Percentiles rank a stretch among this genome's conserved stretches.
Conservation (phyloP, 2,888 invertebrate genomes). For the Lasioglossum pauxillum region DNA sequence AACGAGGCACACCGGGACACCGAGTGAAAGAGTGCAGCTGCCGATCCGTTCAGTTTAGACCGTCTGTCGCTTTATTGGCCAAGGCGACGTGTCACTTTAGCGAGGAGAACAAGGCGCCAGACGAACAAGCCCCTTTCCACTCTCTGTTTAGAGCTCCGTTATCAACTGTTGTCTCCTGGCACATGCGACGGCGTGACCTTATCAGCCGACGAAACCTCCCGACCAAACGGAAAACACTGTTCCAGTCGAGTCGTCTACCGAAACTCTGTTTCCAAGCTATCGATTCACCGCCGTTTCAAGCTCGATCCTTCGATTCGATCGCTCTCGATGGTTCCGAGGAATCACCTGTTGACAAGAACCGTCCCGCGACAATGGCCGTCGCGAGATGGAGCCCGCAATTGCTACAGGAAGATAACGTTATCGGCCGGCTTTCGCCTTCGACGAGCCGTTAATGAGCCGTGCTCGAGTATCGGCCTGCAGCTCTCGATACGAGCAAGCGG, state of each 20-base stretch:
- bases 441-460: constrained; percentile 39
- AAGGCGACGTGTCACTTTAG: constrained; percentile 58
- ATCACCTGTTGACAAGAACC: constrained; percentile 53
- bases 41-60: constrained; percentile 49
- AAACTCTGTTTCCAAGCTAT: neutral
- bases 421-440: constrained; percentile 46
- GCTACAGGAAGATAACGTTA: constrained; percentile 54
- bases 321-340: neutral
- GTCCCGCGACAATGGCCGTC: constrained; percentile 36
- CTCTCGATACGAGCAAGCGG: neutral
- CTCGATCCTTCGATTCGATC: neutral
- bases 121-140: constrained; percentile 44
- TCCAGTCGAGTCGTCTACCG: neutral
- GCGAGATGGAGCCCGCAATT: constrained; percentile 36
- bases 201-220: constrained; percentile 22
- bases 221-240: neutral
- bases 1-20: constrained; percentile 32
- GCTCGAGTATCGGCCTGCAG: constrained; percentile 21
- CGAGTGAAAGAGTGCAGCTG: constrained; percentile 52
- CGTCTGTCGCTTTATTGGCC: constrained; percentile 59
- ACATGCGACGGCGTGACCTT: constrained; percentile 41
- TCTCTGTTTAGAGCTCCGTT: constrained; percentile 1
- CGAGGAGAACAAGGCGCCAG: constrained; percentile 60
- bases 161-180: constrained; percentile 18
- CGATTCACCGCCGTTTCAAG: neutral